These are phyloP conservation scores for Xylota sylvarum DNA, from an alignment of 2,888 invertebrate genomes.

Conservation along the genomic window DNA sequence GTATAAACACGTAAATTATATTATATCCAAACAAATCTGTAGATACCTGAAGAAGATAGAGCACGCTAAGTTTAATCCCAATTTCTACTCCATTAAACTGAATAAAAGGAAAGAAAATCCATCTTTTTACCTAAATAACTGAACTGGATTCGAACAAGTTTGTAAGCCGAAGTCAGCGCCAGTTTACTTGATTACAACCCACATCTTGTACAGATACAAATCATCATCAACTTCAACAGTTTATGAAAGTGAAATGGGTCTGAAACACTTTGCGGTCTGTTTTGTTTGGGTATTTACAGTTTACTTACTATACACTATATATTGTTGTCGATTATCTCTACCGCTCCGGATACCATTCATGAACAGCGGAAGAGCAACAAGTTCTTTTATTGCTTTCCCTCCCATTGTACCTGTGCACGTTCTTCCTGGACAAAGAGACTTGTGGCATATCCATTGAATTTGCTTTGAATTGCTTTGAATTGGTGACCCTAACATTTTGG, in stretches of 20 bases:
- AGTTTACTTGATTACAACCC: neutral
- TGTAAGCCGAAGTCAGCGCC: constrained; percentile 16
- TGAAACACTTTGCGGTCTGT: constrained; percentile 30
- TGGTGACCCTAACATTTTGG: constrained; percentile 30
- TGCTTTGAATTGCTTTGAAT: neutral
- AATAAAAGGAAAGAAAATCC: constrained; percentile 14
- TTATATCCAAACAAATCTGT: too few relatives aligned
- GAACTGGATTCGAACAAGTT: constrained; percentile 47
- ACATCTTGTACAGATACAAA: constrained; percentile 11
- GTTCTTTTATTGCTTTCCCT: constrained; percentile 19
- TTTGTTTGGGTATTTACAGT: constrained; percentile 33
- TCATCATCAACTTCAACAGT: constrained; percentile 16
- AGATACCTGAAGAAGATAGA: too few relatives aligned
- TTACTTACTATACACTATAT: neutral
- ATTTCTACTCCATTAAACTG: constrained; percentile 30
- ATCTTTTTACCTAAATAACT: constrained; percentile 36
- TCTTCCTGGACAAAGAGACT: constrained; percentile 22
- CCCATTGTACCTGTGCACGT: constrained; percentile 16
- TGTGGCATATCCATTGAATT: constrained; percentile 23
- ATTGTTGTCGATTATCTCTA: constrained; percentile 25
- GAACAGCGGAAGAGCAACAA: constrained; percentile 9
- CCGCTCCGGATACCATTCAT: constrained; percentile 6
- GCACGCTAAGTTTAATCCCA: neutral
- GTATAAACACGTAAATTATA: too few relatives aligned
- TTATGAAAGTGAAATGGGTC: constrained; percentile 49